These are phyloP conservation scores for Hippopotamyrus pictus DNA, from an alignment of 2,797 vertebrate genomes.

Conservation along the genomic window DNA sequence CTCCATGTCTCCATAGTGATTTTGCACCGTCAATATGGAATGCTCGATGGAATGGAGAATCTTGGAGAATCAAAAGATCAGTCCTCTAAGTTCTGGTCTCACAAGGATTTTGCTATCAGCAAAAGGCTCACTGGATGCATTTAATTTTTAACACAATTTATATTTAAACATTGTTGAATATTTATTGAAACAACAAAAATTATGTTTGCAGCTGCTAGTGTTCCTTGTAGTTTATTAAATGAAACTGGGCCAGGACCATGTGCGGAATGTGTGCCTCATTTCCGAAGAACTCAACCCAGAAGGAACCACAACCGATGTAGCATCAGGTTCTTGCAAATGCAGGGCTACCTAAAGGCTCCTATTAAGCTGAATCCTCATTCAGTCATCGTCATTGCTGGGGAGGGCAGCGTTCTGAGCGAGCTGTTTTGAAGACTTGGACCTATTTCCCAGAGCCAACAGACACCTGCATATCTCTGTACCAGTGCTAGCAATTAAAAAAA, in stretches of 20 bases:
- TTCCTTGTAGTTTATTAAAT: background rate
- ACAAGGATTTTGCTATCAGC: background rate
- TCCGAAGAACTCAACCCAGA: background rate
- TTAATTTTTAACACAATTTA: background rate
- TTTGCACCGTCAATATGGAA: background rate
- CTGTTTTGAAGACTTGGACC: background rate
- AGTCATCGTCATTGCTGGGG: background rate
- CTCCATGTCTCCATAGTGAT: background rate
- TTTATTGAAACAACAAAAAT: background rate
- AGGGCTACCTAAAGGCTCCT: background rate
- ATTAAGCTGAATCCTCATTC: background rate
- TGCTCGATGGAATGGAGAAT: background rate
- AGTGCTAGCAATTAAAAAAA: background rate
- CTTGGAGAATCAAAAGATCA: background rate
- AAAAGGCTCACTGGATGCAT: background rate
- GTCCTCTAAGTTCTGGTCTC: background rate
- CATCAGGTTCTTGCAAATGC: background rate
- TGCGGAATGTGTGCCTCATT: background rate
- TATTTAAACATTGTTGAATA: background rate
- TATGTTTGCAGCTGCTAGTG: background rate
- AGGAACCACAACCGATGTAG: background rate
- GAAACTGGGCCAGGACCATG: background rate
- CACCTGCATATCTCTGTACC: background rate
- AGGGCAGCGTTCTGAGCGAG: background rate
- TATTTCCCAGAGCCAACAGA: background rate